phyloP scores from a whole-genome alignment of 2,113 vertebrate species.

The Amazona guildingii region DNA sequence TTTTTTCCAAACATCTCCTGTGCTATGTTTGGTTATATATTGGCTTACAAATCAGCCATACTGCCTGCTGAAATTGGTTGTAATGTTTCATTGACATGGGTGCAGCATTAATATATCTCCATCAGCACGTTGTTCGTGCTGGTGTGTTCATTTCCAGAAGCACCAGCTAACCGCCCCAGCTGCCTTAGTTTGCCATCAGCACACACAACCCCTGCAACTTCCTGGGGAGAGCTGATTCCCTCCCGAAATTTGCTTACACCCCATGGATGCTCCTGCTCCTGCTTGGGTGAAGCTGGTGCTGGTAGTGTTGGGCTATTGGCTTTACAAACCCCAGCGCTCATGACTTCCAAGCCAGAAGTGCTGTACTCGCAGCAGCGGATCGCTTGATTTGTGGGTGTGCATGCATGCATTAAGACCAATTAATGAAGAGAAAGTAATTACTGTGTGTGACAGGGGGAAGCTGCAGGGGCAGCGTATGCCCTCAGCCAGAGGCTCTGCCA shows the following conservation, averaged over 20 bases:
- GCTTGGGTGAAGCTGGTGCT: background rate
- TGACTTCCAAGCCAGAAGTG: background rate
- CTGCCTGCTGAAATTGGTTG: slow-evolving; percentile 20
- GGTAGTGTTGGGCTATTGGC: background rate
- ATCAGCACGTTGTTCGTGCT: background rate
- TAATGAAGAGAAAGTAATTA: slow-evolving; percentile 45
- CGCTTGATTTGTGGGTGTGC: background rate
- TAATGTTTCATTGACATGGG: background rate
- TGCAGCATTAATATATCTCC: background rate
- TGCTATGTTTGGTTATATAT: slow-evolving; percentile 48
- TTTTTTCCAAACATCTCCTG: slow-evolving; percentile 28
- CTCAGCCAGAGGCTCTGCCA: background rate
- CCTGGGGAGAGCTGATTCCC: background rate
- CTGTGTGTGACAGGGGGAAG: background rate
- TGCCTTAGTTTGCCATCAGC: rapidly evolving
- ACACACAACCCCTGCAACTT: background rate
- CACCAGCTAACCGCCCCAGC: rapidly evolving
- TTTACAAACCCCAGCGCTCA: background rate
- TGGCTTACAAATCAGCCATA: slow-evolving; percentile 54
- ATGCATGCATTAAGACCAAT: slow-evolving; percentile 17
- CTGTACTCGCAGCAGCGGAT: background rate
- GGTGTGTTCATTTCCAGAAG: background rate
- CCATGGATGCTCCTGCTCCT: background rate
- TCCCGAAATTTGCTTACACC: background rate
- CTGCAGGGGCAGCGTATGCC: background rate